Evolutionary conservation across 2,888 invertebrate genomes (phyloP).

Genomic region (Rotaria macrura): DNA sequence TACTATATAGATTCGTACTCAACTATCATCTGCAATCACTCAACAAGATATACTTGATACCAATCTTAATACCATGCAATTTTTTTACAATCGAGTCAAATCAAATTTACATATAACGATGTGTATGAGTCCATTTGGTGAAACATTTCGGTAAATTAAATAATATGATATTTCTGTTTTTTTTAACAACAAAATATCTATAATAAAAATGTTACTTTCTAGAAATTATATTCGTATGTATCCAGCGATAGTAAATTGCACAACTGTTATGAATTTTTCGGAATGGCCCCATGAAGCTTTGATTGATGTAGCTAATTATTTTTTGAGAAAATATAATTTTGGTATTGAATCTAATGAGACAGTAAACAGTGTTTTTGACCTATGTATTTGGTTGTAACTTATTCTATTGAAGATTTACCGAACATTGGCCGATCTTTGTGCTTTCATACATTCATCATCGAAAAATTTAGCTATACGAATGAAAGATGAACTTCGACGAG

Average conservation of each 20-base stretch:
- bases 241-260: slow-evolving; percentile 73
- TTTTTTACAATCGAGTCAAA: slow-evolving; percentile 66
- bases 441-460: slow-evolving; percentile 72
- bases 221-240: slow-evolving; percentile 73
- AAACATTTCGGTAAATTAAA: slow-evolving; percentile 56
- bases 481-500: slow-evolving; percentile 65
- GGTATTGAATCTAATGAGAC: neutral
- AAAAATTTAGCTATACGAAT: slow-evolving; percentile 62
- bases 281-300: slow-evolving; percentile 78
- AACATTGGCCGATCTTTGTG: slow-evolving; percentile 63
- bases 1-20: slow-evolving; percentile 10
- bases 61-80: slow-evolving; percentile 45
- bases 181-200: too few relatives aligned
- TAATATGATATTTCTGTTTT: too few relatives aligned
- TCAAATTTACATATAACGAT: slow-evolving; percentile 69
- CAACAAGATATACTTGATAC: slow-evolving; percentile 46
- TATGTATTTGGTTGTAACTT: neutral
- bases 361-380: neutral
- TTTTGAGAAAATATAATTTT: neutral
- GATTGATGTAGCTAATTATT: slow-evolving; percentile 65
- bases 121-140: slow-evolving; percentile 78
- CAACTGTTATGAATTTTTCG: slow-evolving; percentile 78
- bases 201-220: slow-evolving; percentile 10
- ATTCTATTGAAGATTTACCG: slow-evolving; percentile 33
- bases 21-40: slow-evolving; percentile 36